These are phyloP conservation scores for Cavia aperea DNA, from an alignment of 2,113 vertebrate species.

Conservation along the genomic window DNA sequence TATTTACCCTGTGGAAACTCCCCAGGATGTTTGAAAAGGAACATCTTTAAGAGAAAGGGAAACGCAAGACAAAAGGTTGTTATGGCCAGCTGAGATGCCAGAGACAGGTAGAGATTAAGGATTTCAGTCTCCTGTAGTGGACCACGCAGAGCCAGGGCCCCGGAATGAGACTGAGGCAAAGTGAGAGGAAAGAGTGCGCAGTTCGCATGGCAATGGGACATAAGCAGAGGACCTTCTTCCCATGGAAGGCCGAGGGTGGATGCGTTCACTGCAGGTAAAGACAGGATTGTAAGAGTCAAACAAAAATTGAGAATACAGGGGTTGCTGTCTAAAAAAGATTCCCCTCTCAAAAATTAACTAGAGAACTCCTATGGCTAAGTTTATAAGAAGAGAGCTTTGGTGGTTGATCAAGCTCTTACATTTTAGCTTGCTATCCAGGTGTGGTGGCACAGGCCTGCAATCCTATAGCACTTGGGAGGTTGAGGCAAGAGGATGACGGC, in stretches of 20 bases:
- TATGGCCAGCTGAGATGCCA: neutral
- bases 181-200: neutral
- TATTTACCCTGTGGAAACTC: neutral
- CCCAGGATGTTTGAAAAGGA: neutral
- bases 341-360: neutral
- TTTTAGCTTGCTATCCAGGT: neutral
- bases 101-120: neutral
- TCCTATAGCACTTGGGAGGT: neutral
- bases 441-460: neutral
- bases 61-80: neutral
- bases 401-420: neutral
- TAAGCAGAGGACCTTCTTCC: neutral
- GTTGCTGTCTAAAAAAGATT: neutral
- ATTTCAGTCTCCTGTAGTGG: neutral
- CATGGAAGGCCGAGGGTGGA: neutral
- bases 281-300: neutral
- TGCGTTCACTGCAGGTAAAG: neutral
- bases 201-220: neutral
- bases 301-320: neutral
- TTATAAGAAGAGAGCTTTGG: neutral
- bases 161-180: neutral
- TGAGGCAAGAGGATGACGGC: neutral
- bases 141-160: neutral
- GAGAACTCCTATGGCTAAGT: neutral
- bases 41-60: neutral